Conservation (phyloP, 2,113 vertebrate species). For the Takifugu flavidus region DNA sequence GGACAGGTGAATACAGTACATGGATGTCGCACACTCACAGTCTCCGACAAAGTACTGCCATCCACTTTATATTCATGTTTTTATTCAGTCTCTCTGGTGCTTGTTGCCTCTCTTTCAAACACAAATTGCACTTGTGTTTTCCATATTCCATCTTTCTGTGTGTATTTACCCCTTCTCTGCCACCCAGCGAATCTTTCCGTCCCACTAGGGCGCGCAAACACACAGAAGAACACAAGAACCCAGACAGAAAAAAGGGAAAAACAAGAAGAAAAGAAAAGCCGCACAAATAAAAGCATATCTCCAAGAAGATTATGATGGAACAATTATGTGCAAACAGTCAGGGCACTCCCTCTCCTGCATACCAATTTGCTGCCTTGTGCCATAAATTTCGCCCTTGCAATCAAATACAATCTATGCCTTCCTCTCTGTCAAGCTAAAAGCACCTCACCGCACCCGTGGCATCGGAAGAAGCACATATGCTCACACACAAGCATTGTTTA, state of each 20-base stretch:
- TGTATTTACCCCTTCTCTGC: conserved; percentile 10
- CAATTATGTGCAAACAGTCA: conserved; percentile 49
- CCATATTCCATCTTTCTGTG: conserved; percentile 15
- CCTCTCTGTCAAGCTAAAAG: conserved; percentile 29
- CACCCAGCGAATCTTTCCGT: conserved; percentile 14
- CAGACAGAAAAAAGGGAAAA: not conserved
- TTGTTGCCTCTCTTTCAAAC: conserved; percentile 16
- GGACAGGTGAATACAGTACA: conserved; percentile 49
- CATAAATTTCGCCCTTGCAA: conserved; percentile 44
- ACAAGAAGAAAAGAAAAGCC: not conserved
- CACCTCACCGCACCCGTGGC: conserved; percentile 27
- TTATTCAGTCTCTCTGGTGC: conserved; percentile 3
- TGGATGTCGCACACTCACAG: conserved; percentile 18
- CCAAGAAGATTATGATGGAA: conserved; percentile 53
- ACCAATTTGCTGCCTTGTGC: conserved; percentile 40
- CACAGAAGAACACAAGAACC: conserved; percentile 2
- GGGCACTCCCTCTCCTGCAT: conserved; percentile 41
- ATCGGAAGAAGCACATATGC: conserved; percentile 51
- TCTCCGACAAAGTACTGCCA: conserved; percentile 15
- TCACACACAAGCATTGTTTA: conserved; percentile 57
- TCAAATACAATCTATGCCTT: conserved; percentile 36
- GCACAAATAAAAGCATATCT: conserved; percentile 32
- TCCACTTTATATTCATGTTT: conserved; percentile 27
- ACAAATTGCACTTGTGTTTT: conserved; percentile 25
- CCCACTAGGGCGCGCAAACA: conserved; percentile 13